These are phyloP conservation scores for Eueides isabella DNA, from an alignment of 1,140 invertebrate genomes.

Conservation along the genomic window DNA sequence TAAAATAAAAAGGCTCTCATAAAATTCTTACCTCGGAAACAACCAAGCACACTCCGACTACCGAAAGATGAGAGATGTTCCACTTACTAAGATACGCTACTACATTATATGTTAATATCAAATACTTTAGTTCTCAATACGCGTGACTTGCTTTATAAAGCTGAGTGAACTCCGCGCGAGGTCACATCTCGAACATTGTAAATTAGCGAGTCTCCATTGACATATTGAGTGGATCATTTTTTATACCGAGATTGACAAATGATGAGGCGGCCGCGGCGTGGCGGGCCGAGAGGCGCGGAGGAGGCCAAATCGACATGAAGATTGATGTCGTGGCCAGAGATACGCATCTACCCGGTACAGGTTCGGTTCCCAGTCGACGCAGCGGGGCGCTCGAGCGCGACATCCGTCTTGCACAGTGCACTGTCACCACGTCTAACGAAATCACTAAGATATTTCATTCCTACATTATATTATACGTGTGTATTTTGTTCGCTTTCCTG, in stretches of 20 bases:
- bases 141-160: neutral
- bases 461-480: neutral
- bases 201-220: constrained; percentile 37
- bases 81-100: too few species aligned
- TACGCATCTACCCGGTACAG: constrained; percentile 53
- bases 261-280: constrained; percentile 43
- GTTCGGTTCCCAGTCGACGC: constrained; percentile 49
- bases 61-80: too few species aligned
- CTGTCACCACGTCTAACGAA: constrained; percentile 54
- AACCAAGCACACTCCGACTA: too few species aligned
- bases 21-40: too few species aligned
- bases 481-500: constrained; percentile 24
- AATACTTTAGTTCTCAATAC: too few species aligned
- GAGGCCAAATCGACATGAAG: constrained; percentile 44
- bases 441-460: constrained; percentile 28
- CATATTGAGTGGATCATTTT: constrained; percentile 49
- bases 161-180: neutral
- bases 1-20: too few species aligned
- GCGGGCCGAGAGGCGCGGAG: neutral
- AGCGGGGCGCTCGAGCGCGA: constrained; percentile 46
- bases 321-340: constrained; percentile 61
- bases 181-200: constrained; percentile 7
- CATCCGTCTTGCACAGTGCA: constrained; percentile 45
- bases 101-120: too few species aligned
- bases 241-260: constrained; percentile 60